Percentiles rank a stretch among this genome's conserved stretches.
phyloP scores from a whole-genome alignment of 2,113 vertebrate genomes.

The Cisticola juncidis region DNA sequence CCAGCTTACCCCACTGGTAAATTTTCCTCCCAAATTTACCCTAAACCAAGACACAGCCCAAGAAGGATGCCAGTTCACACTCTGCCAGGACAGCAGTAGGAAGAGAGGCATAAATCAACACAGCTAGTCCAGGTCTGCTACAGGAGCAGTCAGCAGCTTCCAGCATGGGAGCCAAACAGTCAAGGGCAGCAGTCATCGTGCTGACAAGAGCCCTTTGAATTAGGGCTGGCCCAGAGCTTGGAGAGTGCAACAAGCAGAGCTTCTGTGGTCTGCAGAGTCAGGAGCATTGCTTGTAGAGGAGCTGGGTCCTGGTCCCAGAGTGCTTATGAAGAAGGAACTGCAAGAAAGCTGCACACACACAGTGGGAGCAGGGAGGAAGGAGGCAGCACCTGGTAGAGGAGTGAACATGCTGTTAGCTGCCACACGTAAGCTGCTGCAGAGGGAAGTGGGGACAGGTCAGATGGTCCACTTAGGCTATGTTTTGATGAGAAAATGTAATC shows the following conservation, averaged over 20 bases:
- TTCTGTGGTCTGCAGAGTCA: neutral
- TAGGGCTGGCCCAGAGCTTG: neutral
- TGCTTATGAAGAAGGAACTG: neutral
- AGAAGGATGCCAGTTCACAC: neutral
- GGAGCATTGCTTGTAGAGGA: neutral
- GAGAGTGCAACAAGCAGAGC: neutral
- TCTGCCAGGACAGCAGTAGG: neutral
- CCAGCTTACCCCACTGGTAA: neutral
- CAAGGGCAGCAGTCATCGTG: neutral
- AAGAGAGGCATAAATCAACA: neutral
- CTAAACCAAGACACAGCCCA: neutral
- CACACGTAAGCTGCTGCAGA: neutral
- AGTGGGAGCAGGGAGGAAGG: neutral
- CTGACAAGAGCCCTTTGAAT: neutral
- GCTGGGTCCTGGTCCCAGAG: neutral
- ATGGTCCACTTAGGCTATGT: neutral
- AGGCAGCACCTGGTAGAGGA: neutral
- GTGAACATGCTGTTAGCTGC: neutral
- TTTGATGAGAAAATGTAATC: neutral
- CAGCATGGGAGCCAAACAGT: neutral
- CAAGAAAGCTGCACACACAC: conserved; percentile 23
- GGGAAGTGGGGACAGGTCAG: neutral
- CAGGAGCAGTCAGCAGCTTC: neutral
- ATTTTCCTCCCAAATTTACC: neutral
- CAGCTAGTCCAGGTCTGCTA: neutral